Percentiles rank a stretch among this genome's conserved stretches.
Conservation (phyloP, 2,888 invertebrate species). For the Prostheceraeus crozeri region DNA sequence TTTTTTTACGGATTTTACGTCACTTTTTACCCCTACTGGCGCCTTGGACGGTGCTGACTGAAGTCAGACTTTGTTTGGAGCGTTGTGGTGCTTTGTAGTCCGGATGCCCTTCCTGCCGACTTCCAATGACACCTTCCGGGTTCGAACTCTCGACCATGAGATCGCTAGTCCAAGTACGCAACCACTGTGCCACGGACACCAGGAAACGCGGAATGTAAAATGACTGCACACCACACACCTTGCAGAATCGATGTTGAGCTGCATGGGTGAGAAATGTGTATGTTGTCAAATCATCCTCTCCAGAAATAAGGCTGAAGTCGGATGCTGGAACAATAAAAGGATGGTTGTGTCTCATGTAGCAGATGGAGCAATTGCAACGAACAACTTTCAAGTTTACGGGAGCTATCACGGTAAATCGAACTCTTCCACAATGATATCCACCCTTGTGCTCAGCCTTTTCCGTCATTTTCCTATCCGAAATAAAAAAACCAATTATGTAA, state of each 20-base stretch:
- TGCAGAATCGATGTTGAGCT: slow-evolving; percentile 59
- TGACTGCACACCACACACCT: slow-evolving; percentile 60
- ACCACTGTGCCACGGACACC: too few relatives aligned
- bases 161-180: too few relatives aligned
- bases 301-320: slow-evolving; percentile 55
- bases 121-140: too few relatives aligned
- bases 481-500: too few relatives aligned
- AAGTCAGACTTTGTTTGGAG: too few relatives aligned
- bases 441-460: slow-evolving; percentile 51
- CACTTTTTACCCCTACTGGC: too few relatives aligned
- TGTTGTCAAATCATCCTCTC: slow-evolving; percentile 55
- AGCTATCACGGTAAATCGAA: slow-evolving; percentile 56
- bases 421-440: slow-evolving; percentile 58
- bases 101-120: too few relatives aligned
- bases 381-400: slow-evolving; percentile 51
- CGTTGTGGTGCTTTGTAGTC: too few relatives aligned
- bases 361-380: slow-evolving; percentile 60
- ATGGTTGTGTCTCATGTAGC: slow-evolving; percentile 59
- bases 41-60: too few relatives aligned
- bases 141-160: too few relatives aligned
- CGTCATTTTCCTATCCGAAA: too few relatives aligned
- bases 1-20: too few relatives aligned
- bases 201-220: slow-evolving; percentile 60
- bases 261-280: slow-evolving; percentile 58
- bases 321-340: slow-evolving; percentile 58